Evolutionary conservation across 2,113 vertebrate species (phyloP).

Genomic region (Oriolus oriolus): DNA sequence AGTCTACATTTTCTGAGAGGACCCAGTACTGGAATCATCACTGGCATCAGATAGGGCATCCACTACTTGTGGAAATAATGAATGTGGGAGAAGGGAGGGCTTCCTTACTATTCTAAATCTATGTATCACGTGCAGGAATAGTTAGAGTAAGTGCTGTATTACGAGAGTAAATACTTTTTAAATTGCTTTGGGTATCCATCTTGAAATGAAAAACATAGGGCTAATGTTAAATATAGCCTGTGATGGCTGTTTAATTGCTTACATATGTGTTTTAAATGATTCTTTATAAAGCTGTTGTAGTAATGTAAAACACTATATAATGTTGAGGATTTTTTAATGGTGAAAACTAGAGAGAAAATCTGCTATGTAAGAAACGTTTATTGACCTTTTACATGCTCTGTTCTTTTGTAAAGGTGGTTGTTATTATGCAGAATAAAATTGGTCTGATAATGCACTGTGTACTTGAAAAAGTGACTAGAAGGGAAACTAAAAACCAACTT

Average conservation of each 20-base stretch:
- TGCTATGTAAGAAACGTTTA: background rate
- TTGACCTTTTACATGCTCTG: background rate
- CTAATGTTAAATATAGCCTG: background rate
- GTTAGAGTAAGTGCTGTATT: background rate
- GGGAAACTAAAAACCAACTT: background rate
- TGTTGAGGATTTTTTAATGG: background rate
- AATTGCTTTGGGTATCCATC: background rate
- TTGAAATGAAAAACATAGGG: background rate
- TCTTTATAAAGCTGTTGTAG: background rate
- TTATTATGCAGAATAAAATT: background rate
- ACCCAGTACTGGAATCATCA: background rate
- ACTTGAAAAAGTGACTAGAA: background rate
- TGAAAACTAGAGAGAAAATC: background rate
- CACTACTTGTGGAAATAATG: background rate
- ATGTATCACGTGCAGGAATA: background rate
- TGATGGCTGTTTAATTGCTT: background rate
- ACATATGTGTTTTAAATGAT: background rate
- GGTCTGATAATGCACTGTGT: background rate
- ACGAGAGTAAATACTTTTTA: background rate
- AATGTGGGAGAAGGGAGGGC: background rate
- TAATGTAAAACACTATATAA: background rate
- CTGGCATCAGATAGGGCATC: background rate
- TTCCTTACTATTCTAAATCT: background rate
- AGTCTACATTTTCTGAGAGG: background rate
- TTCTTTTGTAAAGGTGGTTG: background rate